A percentile compares a stretch with the other conserved stretches of the same genome.
Evolutionary conservation across 2,797 vertebrate genomes (phyloP).

Genomic region (Hoplostethus atlanticus): DNA sequence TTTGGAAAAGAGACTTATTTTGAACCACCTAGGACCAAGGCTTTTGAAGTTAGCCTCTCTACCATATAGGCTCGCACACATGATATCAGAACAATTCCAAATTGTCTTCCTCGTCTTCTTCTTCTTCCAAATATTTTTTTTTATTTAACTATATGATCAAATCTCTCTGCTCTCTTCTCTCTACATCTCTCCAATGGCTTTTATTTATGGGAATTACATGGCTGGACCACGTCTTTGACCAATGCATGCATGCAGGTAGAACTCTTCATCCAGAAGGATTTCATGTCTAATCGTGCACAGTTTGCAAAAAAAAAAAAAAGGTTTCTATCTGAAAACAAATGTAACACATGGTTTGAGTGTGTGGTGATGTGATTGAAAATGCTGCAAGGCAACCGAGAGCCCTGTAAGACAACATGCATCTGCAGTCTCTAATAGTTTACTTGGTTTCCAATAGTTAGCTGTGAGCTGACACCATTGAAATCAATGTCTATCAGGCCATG

Average conservation of each 20-base stretch:
- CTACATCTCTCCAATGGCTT: no score
- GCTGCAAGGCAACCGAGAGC: background rate
- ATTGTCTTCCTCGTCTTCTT: no score
- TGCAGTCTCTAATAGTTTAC: constrained; percentile 1
- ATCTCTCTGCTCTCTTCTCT: background rate
- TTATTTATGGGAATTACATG: no score
- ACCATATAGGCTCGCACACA: no score
- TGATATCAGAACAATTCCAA: no score
- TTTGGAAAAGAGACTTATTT: background rate
- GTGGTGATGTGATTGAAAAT: background rate
- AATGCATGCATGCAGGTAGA: background rate
- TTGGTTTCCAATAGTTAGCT: background rate
- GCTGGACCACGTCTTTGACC: no score
- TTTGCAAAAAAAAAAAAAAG: background rate
- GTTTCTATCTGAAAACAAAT: background rate
- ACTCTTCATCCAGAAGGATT: background rate
- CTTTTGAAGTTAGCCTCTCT: no score
- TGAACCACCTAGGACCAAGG: background rate
- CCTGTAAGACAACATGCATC: background rate
- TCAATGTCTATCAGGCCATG: constrained; percentile 4
- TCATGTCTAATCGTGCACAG: background rate
- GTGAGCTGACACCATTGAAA: background rate
- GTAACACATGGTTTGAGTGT: background rate
- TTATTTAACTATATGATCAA: background rate
- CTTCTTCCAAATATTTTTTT: no score